Evolutionary conservation across 2,888 invertebrate genomes (phyloP), one percentile per base, ranked within the genome.

Genomic region (Megalurothrips usitatus): DNA sequence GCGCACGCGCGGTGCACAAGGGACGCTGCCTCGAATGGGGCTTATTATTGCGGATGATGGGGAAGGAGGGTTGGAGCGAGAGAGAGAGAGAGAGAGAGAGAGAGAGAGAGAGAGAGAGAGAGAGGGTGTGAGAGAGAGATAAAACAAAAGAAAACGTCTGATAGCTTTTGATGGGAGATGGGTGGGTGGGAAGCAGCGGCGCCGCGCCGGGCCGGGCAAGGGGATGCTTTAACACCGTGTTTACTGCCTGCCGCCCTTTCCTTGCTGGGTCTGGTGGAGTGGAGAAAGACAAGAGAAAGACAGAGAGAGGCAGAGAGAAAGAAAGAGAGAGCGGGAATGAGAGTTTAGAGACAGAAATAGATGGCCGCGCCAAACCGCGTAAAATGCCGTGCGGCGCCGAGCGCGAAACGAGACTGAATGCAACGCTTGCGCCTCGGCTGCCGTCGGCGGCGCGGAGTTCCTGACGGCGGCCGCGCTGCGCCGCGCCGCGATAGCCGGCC

Each of bases 211-310:
- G 52, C 58, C 58, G 58, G 19, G 58, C 58, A 14, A n/a, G 58
- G 34, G 34, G 34, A 43, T 43, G 34, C 34, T 58, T 58, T 58
- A 19, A 58, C 58, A 17, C 58, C 68, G 68, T 68, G 68, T 68
- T 68, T 68, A 68, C 26, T 68, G 68, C 23, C 68, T 68, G 68
- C 23, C n/a, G 68, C 68, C 68, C 58, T 58, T n/a, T 43, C 14
- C 58, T 19, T 19, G 58, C 58, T 58, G 58, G 58, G 6, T 43
- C 34, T 43, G 34, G 2, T 43, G 6, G 34, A 43, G 34, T 4
- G 34, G 52, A 17, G 12, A 19, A 10, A 19, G 52, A 19, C 4
- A 52, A 43, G 34, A 43, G 68, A 23, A 23, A 23, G 68, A 68
- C 9, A 23, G 63, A n/a, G 23, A 10, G 63, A 19, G 63, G n/a